Evolutionary conservation across 2,888 invertebrate genomes (phyloP).

Genomic region (Dorcus parallelipipedus): DNA sequence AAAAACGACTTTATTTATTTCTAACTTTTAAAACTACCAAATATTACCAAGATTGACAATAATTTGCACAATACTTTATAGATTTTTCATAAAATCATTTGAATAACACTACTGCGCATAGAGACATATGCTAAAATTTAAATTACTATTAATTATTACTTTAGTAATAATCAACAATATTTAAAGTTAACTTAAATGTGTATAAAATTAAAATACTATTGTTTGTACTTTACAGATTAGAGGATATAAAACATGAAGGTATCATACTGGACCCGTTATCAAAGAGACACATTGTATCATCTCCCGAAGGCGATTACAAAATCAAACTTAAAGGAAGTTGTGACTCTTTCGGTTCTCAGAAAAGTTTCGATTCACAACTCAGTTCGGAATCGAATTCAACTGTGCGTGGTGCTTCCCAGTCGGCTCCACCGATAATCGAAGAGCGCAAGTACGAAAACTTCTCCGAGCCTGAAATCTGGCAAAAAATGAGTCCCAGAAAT

Average conservation of each 20-base stretch:
- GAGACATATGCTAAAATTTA: no score
- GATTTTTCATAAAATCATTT: no score
- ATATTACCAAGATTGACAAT: no score
- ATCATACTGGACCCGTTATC: constrained; percentile 43
- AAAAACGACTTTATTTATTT: no score
- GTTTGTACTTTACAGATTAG: constrained; percentile 34
- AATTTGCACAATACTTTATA: no score
- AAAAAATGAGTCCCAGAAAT: constrained; percentile 6
- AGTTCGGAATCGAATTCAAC: constrained; percentile 49
- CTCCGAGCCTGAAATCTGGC: constrained; percentile 15
- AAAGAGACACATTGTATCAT: constrained; percentile 43
- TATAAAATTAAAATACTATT: no score
- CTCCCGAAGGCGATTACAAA: constrained; percentile 40
- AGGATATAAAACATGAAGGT: constrained; percentile 44
- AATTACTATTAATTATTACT: no score
- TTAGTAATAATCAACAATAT: no score
- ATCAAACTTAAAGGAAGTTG: constrained; percentile 54
- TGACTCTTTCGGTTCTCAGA: constrained; percentile 54
- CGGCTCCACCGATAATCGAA: constrained; percentile 40
- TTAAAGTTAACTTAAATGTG: no score
- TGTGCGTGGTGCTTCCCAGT: constrained; percentile 39
- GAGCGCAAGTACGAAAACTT: constrained; percentile 26
- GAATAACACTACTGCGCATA: no score
- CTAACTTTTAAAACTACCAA: no score
- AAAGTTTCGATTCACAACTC: constrained; percentile 51